Evolutionary conservation across 1,140 invertebrate species (phyloP), one percentile per base, ranked within the genome.

Genomic region (Euwallacea fornicatus): DNA sequence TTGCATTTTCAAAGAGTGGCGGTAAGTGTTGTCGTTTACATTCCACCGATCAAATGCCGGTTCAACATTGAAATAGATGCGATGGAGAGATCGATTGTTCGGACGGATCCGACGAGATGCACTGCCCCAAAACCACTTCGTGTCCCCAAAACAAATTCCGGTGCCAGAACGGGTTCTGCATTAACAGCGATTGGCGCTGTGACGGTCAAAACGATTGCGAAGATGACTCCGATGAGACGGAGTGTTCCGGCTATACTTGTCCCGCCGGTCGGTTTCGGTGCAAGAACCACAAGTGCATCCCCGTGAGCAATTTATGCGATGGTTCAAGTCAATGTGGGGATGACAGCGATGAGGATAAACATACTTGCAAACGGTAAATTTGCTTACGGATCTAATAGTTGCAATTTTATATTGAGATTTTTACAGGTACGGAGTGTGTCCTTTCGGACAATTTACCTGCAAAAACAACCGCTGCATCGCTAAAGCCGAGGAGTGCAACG

Each of bases 401-500:
- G 15, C 3, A 15, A 9, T 56, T 56, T n/a, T 56, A 56, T 56
- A 56, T 2, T 56, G 21, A 61, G 42, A 42, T 11, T 42, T 60
- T 33, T 33, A 33, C 21, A 70, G 72, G 11, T 60, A 80, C 2
- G 78, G 78, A 2, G 71, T 83, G 10, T 92, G 90, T 76, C 81
- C 81, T 0, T 82, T 84, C 7, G 83, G 90, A 75, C 87, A 93
- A 75, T 95, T 94, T 80, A 85, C 86, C 33, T 96, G 94, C 78
- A 86, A 88, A 65, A 85, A 88, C 69, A 86, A 87, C 7, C 84
- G 86, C 77, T 96, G 94, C 75, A 91, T 96, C 53, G 87, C 87
- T 56, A 85, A 90, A 74, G 86, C 88, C 33, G 91, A 90, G 82
- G 84, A 91, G 2, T 98, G 95, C 78, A 85, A 91, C 81, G 85